A percentile compares a stretch with the other conserved stretches of the same genome.
Conservation (phyloP, 2,113 vertebrate genomes). For the Hypanus sabinus region DNA sequence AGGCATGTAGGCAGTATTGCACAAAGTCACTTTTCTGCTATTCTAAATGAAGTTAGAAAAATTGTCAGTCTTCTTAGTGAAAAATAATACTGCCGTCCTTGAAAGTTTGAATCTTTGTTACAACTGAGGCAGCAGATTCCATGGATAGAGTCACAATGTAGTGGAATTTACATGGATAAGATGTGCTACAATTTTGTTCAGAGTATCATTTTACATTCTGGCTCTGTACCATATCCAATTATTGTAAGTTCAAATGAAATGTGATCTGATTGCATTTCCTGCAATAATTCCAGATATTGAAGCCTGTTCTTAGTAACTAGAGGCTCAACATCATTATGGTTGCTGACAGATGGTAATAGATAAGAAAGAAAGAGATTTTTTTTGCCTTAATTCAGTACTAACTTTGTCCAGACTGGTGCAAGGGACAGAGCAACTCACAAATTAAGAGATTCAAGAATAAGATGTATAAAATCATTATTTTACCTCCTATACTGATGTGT, state of each 20-base stretch:
- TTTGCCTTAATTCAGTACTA: neutral
- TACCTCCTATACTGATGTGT: neutral
- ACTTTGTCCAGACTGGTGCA: neutral
- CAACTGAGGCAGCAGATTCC: slow-evolving; percentile 21
- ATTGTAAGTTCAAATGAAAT: slow-evolving; percentile 27
- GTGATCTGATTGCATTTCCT: neutral
- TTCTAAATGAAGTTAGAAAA: neutral
- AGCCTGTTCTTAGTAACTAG: neutral
- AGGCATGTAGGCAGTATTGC: neutral
- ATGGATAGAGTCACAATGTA: neutral
- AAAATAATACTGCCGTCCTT: slow-evolving; percentile 25
- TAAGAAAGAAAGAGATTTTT: neutral
- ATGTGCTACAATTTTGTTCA: neutral
- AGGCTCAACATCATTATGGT: neutral
- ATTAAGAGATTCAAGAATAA: neutral
- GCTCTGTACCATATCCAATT: slow-evolving; percentile 15
- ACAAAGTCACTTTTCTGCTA: neutral
- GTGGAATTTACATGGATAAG: slow-evolving; percentile 17
- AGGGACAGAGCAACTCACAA: neutral
- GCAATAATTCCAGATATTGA: neutral
- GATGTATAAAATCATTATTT: neutral
- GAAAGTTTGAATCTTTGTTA: slow-evolving; percentile 30
- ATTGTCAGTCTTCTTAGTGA: neutral
- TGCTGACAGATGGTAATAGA: slow-evolving; percentile 19
- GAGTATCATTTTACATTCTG: slow-evolving; percentile 18